Evolutionary conservation across 2,113 vertebrate species (phyloP).

Genomic region (Antigone vipio): DNA sequence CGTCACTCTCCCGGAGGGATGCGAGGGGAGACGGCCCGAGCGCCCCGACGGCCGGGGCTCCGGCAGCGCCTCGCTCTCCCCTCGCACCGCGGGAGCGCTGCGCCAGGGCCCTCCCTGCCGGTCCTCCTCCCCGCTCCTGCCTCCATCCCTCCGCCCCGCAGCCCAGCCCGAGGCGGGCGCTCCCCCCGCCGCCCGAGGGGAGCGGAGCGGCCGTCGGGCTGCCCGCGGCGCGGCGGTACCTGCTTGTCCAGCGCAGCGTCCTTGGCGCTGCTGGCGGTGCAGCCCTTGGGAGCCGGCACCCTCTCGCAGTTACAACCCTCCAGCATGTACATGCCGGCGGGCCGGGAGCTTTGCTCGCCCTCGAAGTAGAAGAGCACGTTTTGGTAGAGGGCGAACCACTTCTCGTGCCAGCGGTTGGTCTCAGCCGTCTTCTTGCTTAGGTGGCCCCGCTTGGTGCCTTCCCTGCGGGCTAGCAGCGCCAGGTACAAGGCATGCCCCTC

Average conservation of each 20-base stretch:
- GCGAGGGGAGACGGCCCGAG: too few species aligned
- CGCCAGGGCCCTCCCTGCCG: background rate
- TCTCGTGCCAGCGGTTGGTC: constrained; percentile 96
- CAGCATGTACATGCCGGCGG: constrained; percentile 94
- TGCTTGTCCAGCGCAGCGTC: constrained; percentile 90
- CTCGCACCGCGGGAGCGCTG: background rate
- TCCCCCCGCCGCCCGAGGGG: background rate
- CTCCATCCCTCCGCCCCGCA: background rate
- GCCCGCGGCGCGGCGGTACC: constrained; percentile 71
- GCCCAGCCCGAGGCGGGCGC: background rate
- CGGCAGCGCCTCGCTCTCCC: too few species aligned
- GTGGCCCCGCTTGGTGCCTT: constrained; percentile 91
- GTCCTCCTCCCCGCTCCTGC: background rate
- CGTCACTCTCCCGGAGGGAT: too few species aligned
- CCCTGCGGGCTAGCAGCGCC: constrained; percentile 90
- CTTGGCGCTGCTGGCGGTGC: constrained; percentile 79
- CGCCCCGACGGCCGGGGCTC: background rate
- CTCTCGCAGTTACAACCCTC: constrained; percentile 96
- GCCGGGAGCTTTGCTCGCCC: constrained; percentile 90
- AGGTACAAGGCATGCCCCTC: constrained; percentile 94
- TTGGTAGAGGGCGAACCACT: constrained; percentile 95
- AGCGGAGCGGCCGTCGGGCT: background rate
- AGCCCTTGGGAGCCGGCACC: constrained; percentile 84
- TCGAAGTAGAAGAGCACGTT: constrained; percentile 98
- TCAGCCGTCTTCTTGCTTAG: constrained; percentile 93